Conservation (phyloP, 2,797 vertebrate genomes). For the Pangasius macronema region DNA sequence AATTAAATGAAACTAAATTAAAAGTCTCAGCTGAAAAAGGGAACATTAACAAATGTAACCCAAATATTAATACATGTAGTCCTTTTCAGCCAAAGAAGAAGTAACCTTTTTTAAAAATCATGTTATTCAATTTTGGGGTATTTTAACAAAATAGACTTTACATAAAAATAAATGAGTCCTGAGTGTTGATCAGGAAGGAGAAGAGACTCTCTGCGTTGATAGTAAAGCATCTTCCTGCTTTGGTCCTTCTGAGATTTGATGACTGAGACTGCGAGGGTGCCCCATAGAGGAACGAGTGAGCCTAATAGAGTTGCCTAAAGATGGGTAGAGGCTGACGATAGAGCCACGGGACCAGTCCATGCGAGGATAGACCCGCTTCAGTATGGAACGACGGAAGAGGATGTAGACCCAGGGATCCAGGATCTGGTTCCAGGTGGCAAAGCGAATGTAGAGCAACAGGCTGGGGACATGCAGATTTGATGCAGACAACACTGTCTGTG, state of each 20-base stretch:
- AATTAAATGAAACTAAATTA: background rate
- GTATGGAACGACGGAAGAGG: slow-evolving; percentile 85
- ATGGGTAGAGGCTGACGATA: slow-evolving; percentile 71
- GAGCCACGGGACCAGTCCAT: slow-evolving; percentile 73
- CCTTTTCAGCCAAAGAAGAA: background rate
- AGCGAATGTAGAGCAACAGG: slow-evolving; percentile 86
- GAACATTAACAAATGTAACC: background rate
- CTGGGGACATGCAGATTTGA: slow-evolving; percentile 9
- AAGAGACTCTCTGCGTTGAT: background rate
- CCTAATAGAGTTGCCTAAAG: slow-evolving; percentile 72
- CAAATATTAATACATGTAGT: background rate
- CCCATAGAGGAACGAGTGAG: slow-evolving; percentile 64
- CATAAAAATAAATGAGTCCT: background rate
- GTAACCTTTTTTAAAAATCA: background rate
- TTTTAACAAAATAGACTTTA: background rate
- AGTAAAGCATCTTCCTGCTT: slow-evolving; percentile 23
- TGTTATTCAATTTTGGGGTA: background rate
- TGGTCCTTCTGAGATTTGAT: background rate
- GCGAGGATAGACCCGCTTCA: slow-evolving; percentile 80
- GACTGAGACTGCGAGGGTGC: background rate
- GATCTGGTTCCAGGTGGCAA: slow-evolving; percentile 96
- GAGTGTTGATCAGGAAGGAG: slow-evolving; percentile 30
- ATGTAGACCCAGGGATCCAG: slow-evolving; percentile 98
- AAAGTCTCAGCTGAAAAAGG: background rate
- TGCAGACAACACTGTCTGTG: slow-evolving; percentile 73